A percentile compares a stretch with the other conserved stretches of the same genome.
Conservation (phyloP, 2,888 invertebrate species). For the Chloroclystis v-ata region DNA sequence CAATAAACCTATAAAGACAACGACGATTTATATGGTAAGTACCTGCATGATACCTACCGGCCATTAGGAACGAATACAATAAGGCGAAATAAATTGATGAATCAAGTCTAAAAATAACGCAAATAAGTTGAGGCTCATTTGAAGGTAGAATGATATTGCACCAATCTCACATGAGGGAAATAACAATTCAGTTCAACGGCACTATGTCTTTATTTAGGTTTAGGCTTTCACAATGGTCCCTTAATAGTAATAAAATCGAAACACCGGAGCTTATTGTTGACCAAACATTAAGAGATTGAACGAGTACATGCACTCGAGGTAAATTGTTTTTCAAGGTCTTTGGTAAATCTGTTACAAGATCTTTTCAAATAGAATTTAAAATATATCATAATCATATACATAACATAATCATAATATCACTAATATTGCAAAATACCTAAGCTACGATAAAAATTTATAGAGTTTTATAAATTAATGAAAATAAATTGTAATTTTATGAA, state of each 20-base stretch:
- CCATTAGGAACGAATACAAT: too few relatives aligned
- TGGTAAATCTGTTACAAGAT: slow-evolving; percentile 37
- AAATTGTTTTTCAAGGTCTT: slow-evolving; percentile 37
- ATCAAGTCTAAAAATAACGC: too few relatives aligned
- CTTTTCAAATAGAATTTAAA: slow-evolving; percentile 27
- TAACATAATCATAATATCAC: slow-evolving; percentile 64
- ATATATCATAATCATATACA: slow-evolving; percentile 39
- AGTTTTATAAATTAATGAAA: too few relatives aligned
- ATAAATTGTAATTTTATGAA: too few relatives aligned
- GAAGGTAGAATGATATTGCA: too few relatives aligned
- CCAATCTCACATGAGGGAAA: too few relatives aligned
- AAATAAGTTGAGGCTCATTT: too few relatives aligned
- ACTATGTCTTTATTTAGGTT: slow-evolving; percentile 53
- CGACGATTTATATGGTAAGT: too few relatives aligned
- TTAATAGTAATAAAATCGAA: slow-evolving; percentile 36
- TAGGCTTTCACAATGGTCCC: slow-evolving; percentile 51
- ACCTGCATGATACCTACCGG: too few relatives aligned
- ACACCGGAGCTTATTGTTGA: slow-evolving; percentile 27
- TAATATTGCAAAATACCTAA: slow-evolving; percentile 50
- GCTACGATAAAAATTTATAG: slow-evolving; percentile 42
- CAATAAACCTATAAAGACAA: too few relatives aligned
- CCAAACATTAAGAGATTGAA: slow-evolving; percentile 15
- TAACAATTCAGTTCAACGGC: slow-evolving; percentile 43
- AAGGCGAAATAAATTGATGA: too few relatives aligned
- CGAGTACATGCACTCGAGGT: slow-evolving; percentile 8